Evolutionary conservation across 1,140 invertebrate species (phyloP), one percentile per base, ranked within the genome.

Genomic region (Metopolophium dirhodum): DNA sequence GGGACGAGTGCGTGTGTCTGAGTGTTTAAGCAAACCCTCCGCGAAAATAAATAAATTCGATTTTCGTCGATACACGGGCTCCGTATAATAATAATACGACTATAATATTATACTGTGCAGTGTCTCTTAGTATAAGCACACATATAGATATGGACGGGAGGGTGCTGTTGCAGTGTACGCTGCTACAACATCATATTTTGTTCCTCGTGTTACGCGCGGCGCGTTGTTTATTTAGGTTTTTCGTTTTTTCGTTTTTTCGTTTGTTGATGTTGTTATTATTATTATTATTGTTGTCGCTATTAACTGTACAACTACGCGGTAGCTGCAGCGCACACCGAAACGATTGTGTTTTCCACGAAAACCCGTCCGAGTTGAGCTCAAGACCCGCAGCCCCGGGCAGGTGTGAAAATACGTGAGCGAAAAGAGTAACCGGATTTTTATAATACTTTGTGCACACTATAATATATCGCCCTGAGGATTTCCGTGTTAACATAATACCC

Each of bases 171-270:
- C n/a, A n/a, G n/a, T n/a, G n/a, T 22, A n/a, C 30, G 18, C 61
- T 18, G 61, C 61, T 35, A 7, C n/a, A 7, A 18, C 61, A 77
- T n/a, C 61, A 77, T 77, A 30, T 14, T n/a, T 77, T 77, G 61
- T 77, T 77, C 14, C 6, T 49, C 85, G 85, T 87, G 7, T 23
- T n/a, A n/a, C 20, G 22, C 6, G n/a, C 30, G 49, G n/a, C 30
- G 87, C 18, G 87, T 54, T 89, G 87, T 89, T 89, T 89, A 26
- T 89, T 89, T 89, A 89, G 87, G 87, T 89, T 89, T n/a, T 89
- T 22, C 45, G 26, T 87, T 82, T 82, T 37, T n/a, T n/a, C n/a
- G n/a, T n/a, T n/a, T 83, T 54, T 83, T 54, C 20, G 14, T 4
- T 77, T 57, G 7, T 57, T 57, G 7, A 4, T 7, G 14, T 77